Evolutionary conservation across 2,797 vertebrate genomes (phyloP).

Genomic region (Smutsia gigantea): DNA sequence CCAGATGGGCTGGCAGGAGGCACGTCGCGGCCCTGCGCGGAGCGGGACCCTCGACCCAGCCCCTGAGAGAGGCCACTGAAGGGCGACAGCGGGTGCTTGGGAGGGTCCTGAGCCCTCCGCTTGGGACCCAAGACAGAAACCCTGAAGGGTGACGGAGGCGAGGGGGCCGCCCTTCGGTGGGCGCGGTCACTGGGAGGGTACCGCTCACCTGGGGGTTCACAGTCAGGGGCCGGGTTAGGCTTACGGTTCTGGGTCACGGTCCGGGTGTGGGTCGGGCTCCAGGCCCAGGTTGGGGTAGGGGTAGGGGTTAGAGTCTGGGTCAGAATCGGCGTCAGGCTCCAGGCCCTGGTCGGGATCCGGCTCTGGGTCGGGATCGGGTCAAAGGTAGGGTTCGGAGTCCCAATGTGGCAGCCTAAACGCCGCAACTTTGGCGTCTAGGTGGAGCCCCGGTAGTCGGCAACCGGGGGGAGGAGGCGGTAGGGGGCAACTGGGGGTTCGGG

Average conservation of each 20-base stretch:
- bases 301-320: too few species aligned
- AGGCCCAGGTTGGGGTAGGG: too few species aligned
- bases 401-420: not conserved
- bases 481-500: too few species aligned
- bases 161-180: not conserved
- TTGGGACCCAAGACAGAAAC: not conserved
- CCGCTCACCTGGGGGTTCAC: not conserved
- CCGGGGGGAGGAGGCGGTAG: not conserved
- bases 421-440: fast-evolving
- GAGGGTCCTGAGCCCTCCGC: not conserved
- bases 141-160: not conserved
- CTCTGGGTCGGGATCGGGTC: not conserved
- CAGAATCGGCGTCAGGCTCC: not conserved
- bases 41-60: too few species aligned
- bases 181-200: not conserved
- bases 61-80: not conserved
- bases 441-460: too few species aligned
- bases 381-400: not conserved
- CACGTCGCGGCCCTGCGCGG: not conserved
- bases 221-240: not conserved
- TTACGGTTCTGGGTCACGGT: not conserved
- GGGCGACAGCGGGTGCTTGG: not conserved
- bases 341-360: not conserved
- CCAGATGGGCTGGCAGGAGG: too few species aligned
- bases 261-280: too few species aligned